These are phyloP conservation scores for Aphelocoma californica DNA, from an alignment of 2,797 vertebrate species.

Conservation along the genomic window DNA sequence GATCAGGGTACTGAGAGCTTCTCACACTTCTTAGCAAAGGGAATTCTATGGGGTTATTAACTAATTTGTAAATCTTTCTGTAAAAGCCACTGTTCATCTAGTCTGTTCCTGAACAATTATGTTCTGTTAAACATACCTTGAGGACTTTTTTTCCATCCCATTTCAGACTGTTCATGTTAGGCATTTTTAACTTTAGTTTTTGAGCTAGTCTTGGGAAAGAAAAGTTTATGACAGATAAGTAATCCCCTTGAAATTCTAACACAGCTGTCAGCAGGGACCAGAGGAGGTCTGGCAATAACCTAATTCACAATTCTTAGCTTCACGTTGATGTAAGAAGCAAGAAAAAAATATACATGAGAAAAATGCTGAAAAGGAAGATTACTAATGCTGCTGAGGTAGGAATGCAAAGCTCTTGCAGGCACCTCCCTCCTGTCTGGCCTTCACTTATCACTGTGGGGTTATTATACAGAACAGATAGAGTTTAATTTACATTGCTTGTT, in stretches of 20 bases:
- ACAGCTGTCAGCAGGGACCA: neutral
- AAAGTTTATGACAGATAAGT: neutral
- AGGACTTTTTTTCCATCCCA: neutral
- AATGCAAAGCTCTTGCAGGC: neutral
- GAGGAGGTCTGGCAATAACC: neutral
- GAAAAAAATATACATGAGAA: neutral
- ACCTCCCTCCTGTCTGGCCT: neutral
- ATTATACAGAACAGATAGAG: neutral
- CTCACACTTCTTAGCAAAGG: neutral
- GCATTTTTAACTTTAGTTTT: neutral
- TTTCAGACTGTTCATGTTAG: neutral
- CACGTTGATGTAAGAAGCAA: neutral
- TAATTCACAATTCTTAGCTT: neutral
- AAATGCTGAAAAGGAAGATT: neutral
- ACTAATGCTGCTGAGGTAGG: neutral
- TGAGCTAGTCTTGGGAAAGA: neutral
- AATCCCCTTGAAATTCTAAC: neutral
- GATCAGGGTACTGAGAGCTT: neutral
- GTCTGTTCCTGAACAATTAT: neutral
- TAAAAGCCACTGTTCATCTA: neutral
- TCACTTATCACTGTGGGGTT: neutral
- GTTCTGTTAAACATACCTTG: neutral
- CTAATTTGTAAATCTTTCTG: neutral
- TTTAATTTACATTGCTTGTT: neutral
- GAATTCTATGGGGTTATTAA: neutral